Evolutionary conservation across 2,797 vertebrate species (phyloP).

Genomic region (Argyrosomus regius): DNA sequence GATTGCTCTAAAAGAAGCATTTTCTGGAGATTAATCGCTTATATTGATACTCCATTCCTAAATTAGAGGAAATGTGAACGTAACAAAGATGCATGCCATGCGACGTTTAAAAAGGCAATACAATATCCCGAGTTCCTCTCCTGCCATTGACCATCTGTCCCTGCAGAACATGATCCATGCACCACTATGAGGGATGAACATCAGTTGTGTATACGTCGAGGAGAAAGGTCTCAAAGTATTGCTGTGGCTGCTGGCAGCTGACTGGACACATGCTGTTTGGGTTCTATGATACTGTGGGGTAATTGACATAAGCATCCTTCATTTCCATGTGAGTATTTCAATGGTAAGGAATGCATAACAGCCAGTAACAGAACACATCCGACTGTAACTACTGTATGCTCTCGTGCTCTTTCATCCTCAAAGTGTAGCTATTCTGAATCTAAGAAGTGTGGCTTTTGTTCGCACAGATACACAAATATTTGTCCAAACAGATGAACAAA

Average conservation of each 20-base stretch:
- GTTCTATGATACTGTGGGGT: background rate
- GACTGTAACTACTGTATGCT: background rate
- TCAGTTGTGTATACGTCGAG: background rate
- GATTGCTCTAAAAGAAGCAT: background rate
- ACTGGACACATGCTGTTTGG: background rate
- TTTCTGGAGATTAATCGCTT: background rate
- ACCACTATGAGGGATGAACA: background rate
- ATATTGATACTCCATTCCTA: background rate
- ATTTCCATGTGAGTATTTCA: background rate
- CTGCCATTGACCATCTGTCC: slow-evolving; percentile 27
- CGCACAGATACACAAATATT: background rate
- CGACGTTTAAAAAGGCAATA: background rate
- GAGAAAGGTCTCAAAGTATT: background rate
- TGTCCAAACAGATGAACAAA: background rate
- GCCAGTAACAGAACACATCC: background rate
- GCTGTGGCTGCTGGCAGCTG: background rate
- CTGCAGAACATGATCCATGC: slow-evolving; percentile 18
- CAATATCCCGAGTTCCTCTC: background rate
- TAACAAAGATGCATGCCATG: background rate
- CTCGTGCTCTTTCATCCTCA: background rate
- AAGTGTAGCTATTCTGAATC: background rate
- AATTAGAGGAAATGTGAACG: background rate
- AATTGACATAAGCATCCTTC: background rate
- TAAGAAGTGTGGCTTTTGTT: background rate
- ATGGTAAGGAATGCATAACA: background rate